Evolutionary conservation across 2,888 invertebrate genomes (phyloP).

Genomic region (Scaptomyza flava): DNA sequence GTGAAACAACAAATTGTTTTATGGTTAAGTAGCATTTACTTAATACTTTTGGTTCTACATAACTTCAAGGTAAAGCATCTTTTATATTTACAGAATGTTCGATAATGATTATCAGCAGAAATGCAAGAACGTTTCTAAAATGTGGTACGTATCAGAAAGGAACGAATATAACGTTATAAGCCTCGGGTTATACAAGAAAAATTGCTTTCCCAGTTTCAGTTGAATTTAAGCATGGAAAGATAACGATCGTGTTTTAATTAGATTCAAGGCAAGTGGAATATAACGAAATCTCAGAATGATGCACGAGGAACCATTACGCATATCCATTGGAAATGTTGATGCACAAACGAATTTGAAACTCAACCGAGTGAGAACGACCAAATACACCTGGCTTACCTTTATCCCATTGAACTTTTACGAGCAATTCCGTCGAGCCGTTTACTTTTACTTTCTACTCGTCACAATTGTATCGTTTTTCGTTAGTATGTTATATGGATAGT

Average conservation of each 20-base stretch:
- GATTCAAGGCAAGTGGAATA: conserved; percentile 16
- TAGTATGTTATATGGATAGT: conserved; percentile 84
- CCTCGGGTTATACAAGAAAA: conserved; percentile 20
- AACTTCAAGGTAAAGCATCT: neutral
- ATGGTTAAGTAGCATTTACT: neutral
- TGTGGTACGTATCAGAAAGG: conserved; percentile 23
- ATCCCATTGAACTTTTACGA: conserved; percentile 92
- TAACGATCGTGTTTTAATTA: conserved; percentile 32
- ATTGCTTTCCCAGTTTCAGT: conserved; percentile 47
- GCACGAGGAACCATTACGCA: conserved; percentile 38
- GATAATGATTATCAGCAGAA: conserved; percentile 4
- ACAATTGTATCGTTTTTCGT: conserved; percentile 89
- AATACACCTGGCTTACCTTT: conserved; percentile 92
- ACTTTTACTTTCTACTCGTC: conserved; percentile 92
- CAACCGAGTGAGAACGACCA: conserved; percentile 87
- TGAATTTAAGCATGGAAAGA: conserved; percentile 39
- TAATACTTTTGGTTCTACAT: neutral
- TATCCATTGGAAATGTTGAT: conserved; percentile 38
- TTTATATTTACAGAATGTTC: neutral
- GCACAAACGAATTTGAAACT: conserved; percentile 16
- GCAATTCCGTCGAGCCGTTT: conserved; percentile 93
- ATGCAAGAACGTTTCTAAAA: neutral
- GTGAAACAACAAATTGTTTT: neutral
- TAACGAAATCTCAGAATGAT: conserved; percentile 9
- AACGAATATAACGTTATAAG: conserved; percentile 13